These are phyloP conservation scores for Callocephalon fimbriatum DNA, from an alignment of 2,113 vertebrate species.

Conservation along the genomic window DNA sequence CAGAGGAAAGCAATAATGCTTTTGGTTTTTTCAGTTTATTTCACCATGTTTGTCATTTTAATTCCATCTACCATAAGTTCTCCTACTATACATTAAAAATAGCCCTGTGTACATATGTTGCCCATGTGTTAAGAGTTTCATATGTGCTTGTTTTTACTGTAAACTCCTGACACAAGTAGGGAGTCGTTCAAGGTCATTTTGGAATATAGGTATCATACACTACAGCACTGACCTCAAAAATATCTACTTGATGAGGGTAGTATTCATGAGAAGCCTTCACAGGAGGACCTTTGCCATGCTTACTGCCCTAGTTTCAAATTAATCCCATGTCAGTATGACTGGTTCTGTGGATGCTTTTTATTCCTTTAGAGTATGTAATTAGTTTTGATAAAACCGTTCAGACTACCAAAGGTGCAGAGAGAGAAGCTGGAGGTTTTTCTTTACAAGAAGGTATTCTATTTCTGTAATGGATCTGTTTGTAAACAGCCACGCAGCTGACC, in stretches of 20 bases:
- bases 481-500: constrained; percentile 2
- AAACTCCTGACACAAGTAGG: constrained; percentile 45
- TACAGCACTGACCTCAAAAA: constrained; percentile 49
- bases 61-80: constrained; percentile 41
- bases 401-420: constrained; percentile 55
- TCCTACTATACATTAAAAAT: constrained; percentile 57
- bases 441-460: constrained; percentile 1
- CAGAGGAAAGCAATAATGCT: constrained; percentile 14
- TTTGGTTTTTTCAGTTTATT: constrained; percentile 14
- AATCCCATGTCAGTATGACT: constrained; percentile 62
- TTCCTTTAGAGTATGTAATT: constrained; percentile 71
- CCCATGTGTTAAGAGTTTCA: constrained; percentile 59
- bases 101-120: constrained; percentile 43
- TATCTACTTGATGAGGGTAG: constrained; percentile 59
- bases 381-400: constrained; percentile 62
- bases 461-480: constrained; percentile 44
- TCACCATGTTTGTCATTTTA: constrained; percentile 71
- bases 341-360: constrained; percentile 66
- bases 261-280: constrained; percentile 62
- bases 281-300: constrained; percentile 59
- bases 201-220: constrained; percentile 54
- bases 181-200: constrained; percentile 65
- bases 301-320: constrained; percentile 66
- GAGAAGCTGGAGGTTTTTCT: constrained; percentile 33
- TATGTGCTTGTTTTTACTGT: constrained; percentile 2